A percentile compares a stretch with the other conserved stretches of the same genome.
These are phyloP conservation scores for Drosophila mettleri DNA, from an alignment of 2,888 invertebrate species.

Conservation along the genomic window DNA sequence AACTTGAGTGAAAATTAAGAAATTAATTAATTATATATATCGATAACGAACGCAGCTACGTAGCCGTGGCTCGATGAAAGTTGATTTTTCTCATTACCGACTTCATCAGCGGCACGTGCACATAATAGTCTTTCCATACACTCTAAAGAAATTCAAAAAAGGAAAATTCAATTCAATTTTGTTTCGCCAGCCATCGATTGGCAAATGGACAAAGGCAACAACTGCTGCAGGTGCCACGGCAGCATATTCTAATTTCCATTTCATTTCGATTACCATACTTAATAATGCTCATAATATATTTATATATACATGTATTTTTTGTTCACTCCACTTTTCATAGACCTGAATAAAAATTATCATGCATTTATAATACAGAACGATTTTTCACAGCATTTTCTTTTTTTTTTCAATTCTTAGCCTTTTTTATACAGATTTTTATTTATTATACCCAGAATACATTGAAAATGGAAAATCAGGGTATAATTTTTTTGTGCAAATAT, in stretches of 20 bases:
- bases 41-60: conserved; percentile 1
- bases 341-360: neutral
- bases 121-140: conserved; percentile 2
- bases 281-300: neutral
- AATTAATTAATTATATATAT: conserved; percentile 19
- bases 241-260: conserved; percentile 2
- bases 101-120: conserved; percentile 2
- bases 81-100: conserved; percentile 10
- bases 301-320: neutral
- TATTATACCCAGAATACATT: too few relatives aligned
- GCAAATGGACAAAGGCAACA: neutral
- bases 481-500: too few relatives aligned
- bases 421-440: too few relatives aligned
- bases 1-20: conserved; percentile 27
- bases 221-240: neutral
- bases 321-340: neutral
- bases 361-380: neutral
- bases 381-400: neutral
- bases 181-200: neutral
- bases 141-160: neutral
- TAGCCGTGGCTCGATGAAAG: neutral
- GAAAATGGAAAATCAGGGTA: too few relatives aligned
- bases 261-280: neutral
- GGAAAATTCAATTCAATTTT: conserved; percentile 6
- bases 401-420: too few relatives aligned